Evolutionary conservation across 2,113 vertebrate genomes (phyloP), one percentile per base, ranked within the genome.

Genomic region (Leucosticte australis): DNA sequence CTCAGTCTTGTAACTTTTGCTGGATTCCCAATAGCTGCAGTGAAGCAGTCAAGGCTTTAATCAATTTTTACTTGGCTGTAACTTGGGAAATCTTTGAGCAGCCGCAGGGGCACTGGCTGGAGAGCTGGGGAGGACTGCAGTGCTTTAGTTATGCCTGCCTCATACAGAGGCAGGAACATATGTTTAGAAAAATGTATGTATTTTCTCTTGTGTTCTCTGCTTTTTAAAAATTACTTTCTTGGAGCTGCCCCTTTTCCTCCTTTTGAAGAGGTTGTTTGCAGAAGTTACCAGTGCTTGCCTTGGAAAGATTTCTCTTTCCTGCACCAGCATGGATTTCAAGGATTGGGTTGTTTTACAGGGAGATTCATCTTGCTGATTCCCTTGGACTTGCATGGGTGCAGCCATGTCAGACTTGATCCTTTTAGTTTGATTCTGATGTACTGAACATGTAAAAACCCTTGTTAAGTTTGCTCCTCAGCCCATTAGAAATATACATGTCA

Each of bases 161-260:
- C 37, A 6, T 13, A 13, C 21, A 55, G 42, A 83, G 50, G 11
- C 30, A 80, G 42, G 59, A 80, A 46, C 1, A 3, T 11, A 53
- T 0, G 1, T 26, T 68, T 24, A 70, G 59, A 23, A 47, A 88
- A 79, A 76, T 2, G 24, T 59, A 37, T 0, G 0, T 22, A 1
- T 69, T 88, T 85, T 76, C 24, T 41, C 22, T 83, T 64, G 13
- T 24, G 14, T 50, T 65, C 15, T 85, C 26, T 15, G 3, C 9
- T 75, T 78, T 50, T 53, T 19, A 22, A 68, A 50, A 71, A n/a
- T 37, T 24, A 15, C 15, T 27, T 55, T 24, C 14, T 39, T 42
- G 30, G 65, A 52, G 15, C 27, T 90, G 9, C 4, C 13, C 9
- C 4, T 24, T 39, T 75, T 44, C 42, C 6, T 59, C 13, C 41